Evolutionary conservation across 2,113 vertebrate genomes (phyloP), one percentile per base, ranked within the genome.

Genomic region (Podilymbus podiceps): DNA sequence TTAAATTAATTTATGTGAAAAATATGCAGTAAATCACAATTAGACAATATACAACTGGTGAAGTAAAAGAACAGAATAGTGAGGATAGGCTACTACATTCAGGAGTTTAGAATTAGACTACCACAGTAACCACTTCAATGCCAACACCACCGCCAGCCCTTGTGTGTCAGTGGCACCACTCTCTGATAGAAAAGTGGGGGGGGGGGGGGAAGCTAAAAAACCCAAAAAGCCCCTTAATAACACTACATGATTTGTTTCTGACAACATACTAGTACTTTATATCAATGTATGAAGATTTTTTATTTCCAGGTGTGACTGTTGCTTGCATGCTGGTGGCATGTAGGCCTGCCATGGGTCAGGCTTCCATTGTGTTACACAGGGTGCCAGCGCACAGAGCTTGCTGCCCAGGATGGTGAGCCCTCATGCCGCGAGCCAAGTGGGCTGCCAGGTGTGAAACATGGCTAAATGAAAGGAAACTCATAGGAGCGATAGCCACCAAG

Each of bases 1-100:
- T 93, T 82, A 77, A 76, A 77, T 42, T 88, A 88, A 91, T 86
- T 85, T 91, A 85, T 86, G 63, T 73, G 88, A 82, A 85, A 93
- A 93, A 89, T 68, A 82, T 28, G 49, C 55, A 59, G 80, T 74
- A 91, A 93, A 73, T 81, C 85, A 89, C 59, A 82, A 85, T 86
- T 69, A 89, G 76, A 77, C 85, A 82, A 89, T 72, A 86, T 53
- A 47, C 75, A 63, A 77, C 79, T 72, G 23, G 53, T n/a, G 75
- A 88, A 67, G 58, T 62, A 72, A 73, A 69, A 53, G 59, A 82
- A 73, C 22, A 40, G 66, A 58, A 13, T n/a, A 53, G 91, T 16
- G 23, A 81, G 59, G 68, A 21, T 3, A 77, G 58, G 49, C 10
- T 67, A 27, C 52, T 30, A 19, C 33, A 25, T 14, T 52, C 38